These are phyloP conservation scores for Plestiodon gilberti DNA, from an alignment of 2,113 vertebrate genomes.

Conservation along the genomic window DNA sequence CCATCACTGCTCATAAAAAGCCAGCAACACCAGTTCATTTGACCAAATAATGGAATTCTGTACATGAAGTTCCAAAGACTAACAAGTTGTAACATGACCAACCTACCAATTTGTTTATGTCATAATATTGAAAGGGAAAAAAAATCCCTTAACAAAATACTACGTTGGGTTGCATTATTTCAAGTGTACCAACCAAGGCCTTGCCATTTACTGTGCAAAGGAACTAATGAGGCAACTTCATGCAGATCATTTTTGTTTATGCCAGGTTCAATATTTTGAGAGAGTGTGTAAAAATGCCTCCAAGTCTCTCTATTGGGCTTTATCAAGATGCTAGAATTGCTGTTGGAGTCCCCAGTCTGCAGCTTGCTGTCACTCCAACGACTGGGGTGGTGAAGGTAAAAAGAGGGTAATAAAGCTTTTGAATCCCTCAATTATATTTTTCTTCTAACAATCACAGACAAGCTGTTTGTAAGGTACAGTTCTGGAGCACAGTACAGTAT, in stretches of 20 bases:
- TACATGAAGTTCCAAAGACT: background rate
- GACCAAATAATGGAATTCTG: slow-evolving; percentile 7
- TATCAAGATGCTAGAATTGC: background rate
- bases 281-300: background rate
- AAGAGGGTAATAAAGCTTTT: background rate
- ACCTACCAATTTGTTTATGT: background rate
- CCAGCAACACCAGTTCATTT: background rate
- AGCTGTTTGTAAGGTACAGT: background rate
- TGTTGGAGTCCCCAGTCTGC: background rate
- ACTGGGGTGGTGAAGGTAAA: too few relatives aligned
- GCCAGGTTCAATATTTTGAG: background rate
- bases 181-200: background rate
- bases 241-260: background rate
- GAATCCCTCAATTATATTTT: background rate
- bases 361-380: background rate
- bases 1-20: background rate
- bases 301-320: background rate
- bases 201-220: background rate
- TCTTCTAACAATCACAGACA: background rate
- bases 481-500: background rate
- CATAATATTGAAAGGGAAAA: background rate
- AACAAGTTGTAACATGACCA: background rate
- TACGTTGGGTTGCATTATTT: background rate
- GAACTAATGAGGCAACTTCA: background rate
- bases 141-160: background rate